Base-by-base conservation (phyloP, 2,888 invertebrate species). In the Cybosia mesomella region DNA sequence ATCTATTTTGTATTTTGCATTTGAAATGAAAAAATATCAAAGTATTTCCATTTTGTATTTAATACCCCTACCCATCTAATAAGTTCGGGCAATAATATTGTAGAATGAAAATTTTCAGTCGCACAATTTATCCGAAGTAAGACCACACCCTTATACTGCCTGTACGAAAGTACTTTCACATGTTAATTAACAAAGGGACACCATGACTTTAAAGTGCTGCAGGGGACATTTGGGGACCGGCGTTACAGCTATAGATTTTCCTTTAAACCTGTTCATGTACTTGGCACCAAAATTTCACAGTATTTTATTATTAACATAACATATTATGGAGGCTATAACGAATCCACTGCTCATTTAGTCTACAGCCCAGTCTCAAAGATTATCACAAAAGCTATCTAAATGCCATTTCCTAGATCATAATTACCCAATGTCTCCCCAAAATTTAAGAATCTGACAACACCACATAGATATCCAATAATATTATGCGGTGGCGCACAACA, bases 171-270 rank as follows among this genome's bases (percentile, higher is more conserved):
- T 70, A 78, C 70, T 62, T 62, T 59, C 68, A 72, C 71, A 75
- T 76, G 79, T 81, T 84, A 85, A 84, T 86, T 85, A 83, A 86
- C 83, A 85, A 86, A 87, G 84, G 85, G 84, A 81, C 82, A 75
- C 77, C 78, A 60, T 76, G 70, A 74, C 72, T 81, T 74, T 70
- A 70, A 74, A 75, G 75, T 78, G 71, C 72, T 76, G 64, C 54
- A 57, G 71, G 54, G 34, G 53, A 61, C 69, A 71, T 77, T 72
- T 71, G 36, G 55, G 49, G 24, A 57, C 58, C 64, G 66, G 63
- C 71, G 70, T 66, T 60, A 36, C 43, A 49, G 49, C 9, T 49
- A 49, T 49, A 49, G 49, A 15, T 49, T 57, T 43, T 49, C 58
- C 49, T 28, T 58, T 22, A 21, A 15, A 28, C 18, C 43, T 28